Evolutionary conservation across 2,888 invertebrate genomes (phyloP), one percentile per base, ranked within the genome.

Genomic region (Ypsolopha sequella): DNA sequence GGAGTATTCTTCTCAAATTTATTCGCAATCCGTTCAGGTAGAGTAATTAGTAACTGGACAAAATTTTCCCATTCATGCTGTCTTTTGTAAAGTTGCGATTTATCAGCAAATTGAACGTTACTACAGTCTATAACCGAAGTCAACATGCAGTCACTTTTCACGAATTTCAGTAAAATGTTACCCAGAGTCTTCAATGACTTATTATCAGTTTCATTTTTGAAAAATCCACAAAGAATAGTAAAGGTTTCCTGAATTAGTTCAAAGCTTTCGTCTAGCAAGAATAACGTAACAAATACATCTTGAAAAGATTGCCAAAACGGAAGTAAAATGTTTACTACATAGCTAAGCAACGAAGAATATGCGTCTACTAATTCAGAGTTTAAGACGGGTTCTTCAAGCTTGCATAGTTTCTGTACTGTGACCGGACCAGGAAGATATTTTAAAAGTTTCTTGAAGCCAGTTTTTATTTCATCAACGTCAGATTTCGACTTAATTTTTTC

Each of bases 1-100:
- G 90, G 89, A 6, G 89, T 78, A 36, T 88, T 76, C 1, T 76
- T 79, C 55, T 89, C 76, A 35, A 91, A 60, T 59, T 86, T 87
- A 65, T 95, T 95, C 7, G 93, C 92, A 43, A 95, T 77, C 57
- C 91, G 80, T 60, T 86, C 90, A 0, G 95, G 94, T 50, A 95
- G 61, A 1, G 92, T 91, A 7, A 90, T 76, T 50, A 94, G 61
- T 47, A 89, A 61, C 63, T 92, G 92, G 0, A 92, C 80, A 24
- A 88, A 89, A 38, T 78, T 80, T 54, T 87, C 81, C 86, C 89
- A 89, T 2, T 80, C 73, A 0, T 58, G 55, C 41, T 65, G 64
- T 0, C 60, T 56, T 41, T 58, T 55, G 36, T 65, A 65, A 11
- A 54, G 58, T 6, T 63, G 61, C 51, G 56, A 56, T 0, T 57